These are phyloP conservation scores for Decapterus maruadsi DNA, from an alignment of 2,797 vertebrate species.

Conservation along the genomic window DNA sequence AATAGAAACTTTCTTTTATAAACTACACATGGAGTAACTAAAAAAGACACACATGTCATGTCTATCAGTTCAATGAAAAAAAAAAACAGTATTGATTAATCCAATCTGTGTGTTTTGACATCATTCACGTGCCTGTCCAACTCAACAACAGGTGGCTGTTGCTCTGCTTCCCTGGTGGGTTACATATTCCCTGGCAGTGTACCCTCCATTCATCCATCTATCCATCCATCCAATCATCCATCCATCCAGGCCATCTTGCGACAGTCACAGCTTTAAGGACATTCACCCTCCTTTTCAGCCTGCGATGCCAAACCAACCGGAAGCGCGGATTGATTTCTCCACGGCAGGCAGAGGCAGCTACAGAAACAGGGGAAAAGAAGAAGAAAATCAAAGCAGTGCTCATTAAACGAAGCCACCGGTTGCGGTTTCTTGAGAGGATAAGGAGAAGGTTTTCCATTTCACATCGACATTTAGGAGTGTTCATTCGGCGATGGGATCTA, in stretches of 20 bases:
- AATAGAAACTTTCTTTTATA: too few species aligned
- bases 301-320: slow-evolving; percentile 71
- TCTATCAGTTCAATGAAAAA: neutral
- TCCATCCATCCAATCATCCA: too few species aligned
- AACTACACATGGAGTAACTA: neutral
- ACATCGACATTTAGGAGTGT: slow-evolving; percentile 43
- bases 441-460: neutral
- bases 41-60: neutral
- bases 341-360: slow-evolving; percentile 52
- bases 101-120: neutral
- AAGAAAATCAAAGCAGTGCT: slow-evolving; percentile 46
- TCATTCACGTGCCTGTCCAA: too few species aligned
- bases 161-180: neutral
- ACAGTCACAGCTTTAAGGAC: slow-evolving; percentile 56
- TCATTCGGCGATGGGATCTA: slow-evolving; percentile 67
- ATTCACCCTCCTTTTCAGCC: slow-evolving; percentile 44
- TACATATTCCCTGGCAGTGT: slow-evolving; percentile 16
- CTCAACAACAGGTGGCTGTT: slow-evolving; percentile 35
- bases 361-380: neutral
- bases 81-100: neutral
- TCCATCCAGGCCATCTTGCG: slow-evolving; percentile 63
- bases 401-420: slow-evolving; percentile 6
- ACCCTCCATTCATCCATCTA: too few species aligned
- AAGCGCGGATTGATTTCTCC: slow-evolving; percentile 84
- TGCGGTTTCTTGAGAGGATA: slow-evolving; percentile 17